Conservation (phyloP, 2,113 vertebrate species). For the Phodopus roborovskii region DNA sequence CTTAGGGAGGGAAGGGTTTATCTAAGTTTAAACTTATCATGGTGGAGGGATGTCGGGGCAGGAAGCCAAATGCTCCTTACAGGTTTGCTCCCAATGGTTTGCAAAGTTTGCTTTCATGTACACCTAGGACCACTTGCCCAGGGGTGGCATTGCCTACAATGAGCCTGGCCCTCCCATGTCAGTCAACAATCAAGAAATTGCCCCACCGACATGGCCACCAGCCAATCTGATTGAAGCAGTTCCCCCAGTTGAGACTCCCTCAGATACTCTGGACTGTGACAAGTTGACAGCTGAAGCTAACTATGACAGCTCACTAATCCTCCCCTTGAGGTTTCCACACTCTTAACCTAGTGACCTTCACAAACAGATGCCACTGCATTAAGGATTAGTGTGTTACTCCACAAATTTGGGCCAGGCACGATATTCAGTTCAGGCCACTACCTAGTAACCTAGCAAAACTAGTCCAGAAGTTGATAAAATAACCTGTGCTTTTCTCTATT, state of each 20-base stretch:
- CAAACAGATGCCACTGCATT: background rate
- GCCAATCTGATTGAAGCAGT: background rate
- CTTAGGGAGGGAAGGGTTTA: background rate
- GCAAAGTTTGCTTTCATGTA: background rate
- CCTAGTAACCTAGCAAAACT: background rate
- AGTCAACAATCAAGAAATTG: background rate
- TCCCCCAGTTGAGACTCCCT: background rate
- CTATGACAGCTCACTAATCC: background rate
- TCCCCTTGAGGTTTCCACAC: background rate
- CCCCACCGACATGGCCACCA: background rate
- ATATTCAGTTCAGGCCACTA: background rate
- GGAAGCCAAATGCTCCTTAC: background rate
- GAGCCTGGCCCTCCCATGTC: background rate
- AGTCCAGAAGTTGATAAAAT: background rate
- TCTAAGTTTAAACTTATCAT: background rate
- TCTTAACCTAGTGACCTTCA: background rate
- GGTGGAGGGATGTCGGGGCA: background rate
- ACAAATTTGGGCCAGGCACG: background rate
- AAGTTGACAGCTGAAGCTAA: background rate
- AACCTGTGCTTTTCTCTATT: background rate
- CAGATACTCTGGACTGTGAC: background rate
- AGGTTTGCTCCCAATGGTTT: no score
- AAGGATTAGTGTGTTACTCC: background rate
- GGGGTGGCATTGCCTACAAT: background rate
- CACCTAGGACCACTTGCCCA: background rate